A percentile compares a stretch with the other conserved stretches of the same genome.
Evolutionary conservation across 2,888 invertebrate genomes (phyloP).

Genomic region (Zeuzera pyrina): DNA sequence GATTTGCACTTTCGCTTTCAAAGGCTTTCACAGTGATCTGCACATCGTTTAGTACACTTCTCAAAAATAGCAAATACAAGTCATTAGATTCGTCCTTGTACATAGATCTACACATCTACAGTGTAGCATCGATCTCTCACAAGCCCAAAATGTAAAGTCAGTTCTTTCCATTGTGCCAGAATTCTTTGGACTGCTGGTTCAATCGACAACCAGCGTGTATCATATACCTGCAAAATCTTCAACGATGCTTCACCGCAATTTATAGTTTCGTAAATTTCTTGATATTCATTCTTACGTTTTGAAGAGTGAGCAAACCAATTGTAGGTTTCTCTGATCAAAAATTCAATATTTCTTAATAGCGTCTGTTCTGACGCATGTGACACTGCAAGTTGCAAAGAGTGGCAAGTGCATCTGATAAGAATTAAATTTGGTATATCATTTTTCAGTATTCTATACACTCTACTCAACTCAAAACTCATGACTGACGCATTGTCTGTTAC

Average conservation of each 20-base stretch:
- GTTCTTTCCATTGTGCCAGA: constrained; percentile 23
- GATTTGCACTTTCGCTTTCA: background rate
- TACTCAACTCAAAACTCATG: constrained; percentile 26
- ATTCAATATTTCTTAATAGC: constrained; percentile 24
- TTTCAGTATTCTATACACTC: constrained; percentile 22
- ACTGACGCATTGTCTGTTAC: constrained; percentile 31
- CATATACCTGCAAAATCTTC: constrained; percentile 22
- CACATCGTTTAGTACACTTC: background rate
- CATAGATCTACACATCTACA: background rate
- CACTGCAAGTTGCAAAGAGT: constrained; percentile 25
- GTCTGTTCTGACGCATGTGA: constrained; percentile 22
- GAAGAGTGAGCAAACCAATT: constrained; percentile 25
- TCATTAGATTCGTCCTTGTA: background rate
- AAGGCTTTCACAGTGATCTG: constrained; percentile 8
- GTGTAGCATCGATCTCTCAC: constrained; percentile 1
- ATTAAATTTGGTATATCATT: constrained; percentile 20
- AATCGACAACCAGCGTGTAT: constrained; percentile 25
- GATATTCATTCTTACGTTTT: constrained; percentile 19
- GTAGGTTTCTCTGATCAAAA: constrained; percentile 26
- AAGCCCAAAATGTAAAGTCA: constrained; percentile 20
- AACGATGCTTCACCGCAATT: constrained; percentile 23
- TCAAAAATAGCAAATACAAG: constrained; percentile 1
- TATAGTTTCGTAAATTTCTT: constrained; percentile 19
- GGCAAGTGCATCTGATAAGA: constrained; percentile 19
- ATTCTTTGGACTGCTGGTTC: constrained; percentile 22